phyloP scores from a whole-genome alignment of 2,888 invertebrate species.

The Linhomoeus sp. region DNA sequence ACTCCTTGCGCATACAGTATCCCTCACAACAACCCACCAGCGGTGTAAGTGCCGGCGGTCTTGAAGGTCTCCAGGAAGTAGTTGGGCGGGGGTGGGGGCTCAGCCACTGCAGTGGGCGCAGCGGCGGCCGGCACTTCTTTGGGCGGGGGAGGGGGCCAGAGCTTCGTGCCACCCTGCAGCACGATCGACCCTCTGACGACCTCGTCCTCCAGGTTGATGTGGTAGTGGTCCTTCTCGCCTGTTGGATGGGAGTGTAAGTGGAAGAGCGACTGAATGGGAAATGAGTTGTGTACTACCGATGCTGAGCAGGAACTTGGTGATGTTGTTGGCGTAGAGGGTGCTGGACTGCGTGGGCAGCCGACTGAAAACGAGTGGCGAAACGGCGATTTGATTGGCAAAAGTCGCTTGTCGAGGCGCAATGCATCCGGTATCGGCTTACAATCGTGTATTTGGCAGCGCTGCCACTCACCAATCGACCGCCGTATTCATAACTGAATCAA shows the following conservation, averaged over 20 bases:
- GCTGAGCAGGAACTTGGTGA: slow-evolving; percentile 61
- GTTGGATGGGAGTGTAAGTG: too few species aligned
- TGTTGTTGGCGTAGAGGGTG: slow-evolving; percentile 70
- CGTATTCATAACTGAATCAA: too few species aligned
- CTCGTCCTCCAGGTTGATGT: slow-evolving; percentile 61
- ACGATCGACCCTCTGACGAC: slow-evolving; percentile 64
- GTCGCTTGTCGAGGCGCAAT: too few species aligned
- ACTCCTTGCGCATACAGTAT: too few species aligned
- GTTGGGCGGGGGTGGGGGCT: slow-evolving; percentile 30
- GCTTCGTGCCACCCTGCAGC: slow-evolving; percentile 47
- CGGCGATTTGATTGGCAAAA: too few species aligned
- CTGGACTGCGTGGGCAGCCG: slow-evolving; percentile 65
- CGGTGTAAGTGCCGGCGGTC: slow-evolving; percentile 45
- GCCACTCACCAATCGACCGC: too few species aligned
- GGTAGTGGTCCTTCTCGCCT: slow-evolving; percentile 55
- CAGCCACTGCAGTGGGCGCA: slow-evolving; percentile 24
- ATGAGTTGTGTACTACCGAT: too few species aligned
- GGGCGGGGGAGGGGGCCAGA: slow-evolving; percentile 58
- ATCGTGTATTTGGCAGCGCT: too few species aligned
- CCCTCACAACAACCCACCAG: too few species aligned
- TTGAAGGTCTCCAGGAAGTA: slow-evolving; percentile 51
- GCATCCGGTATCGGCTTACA: too few species aligned
- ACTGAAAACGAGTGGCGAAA: slow-evolving; percentile 47
- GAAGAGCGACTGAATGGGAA: too few species aligned
- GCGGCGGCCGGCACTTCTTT: slow-evolving; percentile 34